Base-by-base conservation (phyloP, 2,113 vertebrate genomes). In the Tenrec ecaudatus region DNA sequence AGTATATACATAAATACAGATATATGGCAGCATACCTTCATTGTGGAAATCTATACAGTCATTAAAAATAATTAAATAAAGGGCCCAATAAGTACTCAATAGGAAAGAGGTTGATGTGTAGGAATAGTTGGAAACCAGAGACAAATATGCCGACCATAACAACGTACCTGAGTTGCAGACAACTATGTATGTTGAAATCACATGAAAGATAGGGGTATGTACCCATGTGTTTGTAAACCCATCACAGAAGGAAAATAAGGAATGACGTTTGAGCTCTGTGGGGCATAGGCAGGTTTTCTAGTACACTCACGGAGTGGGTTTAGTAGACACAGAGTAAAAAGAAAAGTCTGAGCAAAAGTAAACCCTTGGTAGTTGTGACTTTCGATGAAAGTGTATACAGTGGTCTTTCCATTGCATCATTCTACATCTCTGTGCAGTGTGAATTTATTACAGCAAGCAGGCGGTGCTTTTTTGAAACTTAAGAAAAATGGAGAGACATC, bases 401-500 rank as follows among this genome's bases (percentile, higher is more conserved):
- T 75, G 6, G 3, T n/a, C 71, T 93, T 93, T 66, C 53, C 14
- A 5, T 20, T 79, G 53, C 85, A 62, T 20, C 0, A 38, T 80
- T 36, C 25, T 60, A 17, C 2, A 19, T 88, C 47, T 90, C 38
- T 60, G 33, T 40, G 38, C 31, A 71, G 20, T 90, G 81, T 82
- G 16, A 64, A 88, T 58, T 17, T 78, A 91, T 77, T 71, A 66
- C 2, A 79, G 25, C 25, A 69, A 81, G 19, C 75, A 81, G 20
- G 19, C 29, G n/a, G 38, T 15, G 58, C 36, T 86, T 91, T 53
- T 53, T 53, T 19, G 12, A 75, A 82, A 89, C 43, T 82, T 82
- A 91, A 53, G 38, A 89, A 93, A 93, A 82, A 33, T 82, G 53
- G 85, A 78, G 78, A 79, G 14, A 23, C 38, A 38, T 75, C 53